phyloP scores from a whole-genome alignment of 1,140 invertebrate genomes.

The Dreissena rostriformis region DNA sequence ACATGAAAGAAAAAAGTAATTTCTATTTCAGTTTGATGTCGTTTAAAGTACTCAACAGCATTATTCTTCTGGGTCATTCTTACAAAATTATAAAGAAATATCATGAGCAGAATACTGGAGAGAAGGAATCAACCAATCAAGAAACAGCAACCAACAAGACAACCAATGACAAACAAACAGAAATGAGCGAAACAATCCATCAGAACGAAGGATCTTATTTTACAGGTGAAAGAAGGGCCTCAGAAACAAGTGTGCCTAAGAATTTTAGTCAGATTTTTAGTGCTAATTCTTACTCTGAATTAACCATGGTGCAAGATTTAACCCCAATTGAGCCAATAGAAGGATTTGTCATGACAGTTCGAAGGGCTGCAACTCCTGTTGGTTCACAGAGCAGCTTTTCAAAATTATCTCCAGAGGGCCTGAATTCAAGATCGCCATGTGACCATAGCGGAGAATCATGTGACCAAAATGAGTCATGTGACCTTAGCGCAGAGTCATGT shows the following conservation, averaged over 20 bases:
- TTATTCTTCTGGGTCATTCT: conserved; percentile 93
- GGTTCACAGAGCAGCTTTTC: no score
- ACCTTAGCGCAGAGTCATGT: no score
- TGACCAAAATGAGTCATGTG: no score
- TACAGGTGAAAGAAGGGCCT: conserved; percentile 15
- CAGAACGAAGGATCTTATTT: no score
- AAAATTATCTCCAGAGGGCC: no score
- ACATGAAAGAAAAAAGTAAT: background rate
- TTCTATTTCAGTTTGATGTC: conserved; percentile 85
- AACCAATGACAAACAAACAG: background rate
- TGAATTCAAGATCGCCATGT: no score
- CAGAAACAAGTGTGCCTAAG: background rate
- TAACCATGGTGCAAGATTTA: conserved; percentile 4
- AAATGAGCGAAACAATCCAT: no score
- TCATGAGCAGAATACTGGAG: conserved; percentile 33
- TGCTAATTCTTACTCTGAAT: conserved; percentile 35
- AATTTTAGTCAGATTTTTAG: conserved; percentile 42
- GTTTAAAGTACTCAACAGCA: conserved; percentile 91
- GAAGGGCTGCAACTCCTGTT: background rate
- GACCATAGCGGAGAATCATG: no score
- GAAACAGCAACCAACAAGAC: background rate
- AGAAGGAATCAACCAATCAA: conserved; percentile 25
- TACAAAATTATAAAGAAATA: conserved; percentile 85
- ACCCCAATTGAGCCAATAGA: conserved; percentile 26
- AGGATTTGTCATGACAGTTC: conserved; percentile 4